phyloP scores from a whole-genome alignment of 2,113 vertebrate species.

The Petromus typicus region DNA sequence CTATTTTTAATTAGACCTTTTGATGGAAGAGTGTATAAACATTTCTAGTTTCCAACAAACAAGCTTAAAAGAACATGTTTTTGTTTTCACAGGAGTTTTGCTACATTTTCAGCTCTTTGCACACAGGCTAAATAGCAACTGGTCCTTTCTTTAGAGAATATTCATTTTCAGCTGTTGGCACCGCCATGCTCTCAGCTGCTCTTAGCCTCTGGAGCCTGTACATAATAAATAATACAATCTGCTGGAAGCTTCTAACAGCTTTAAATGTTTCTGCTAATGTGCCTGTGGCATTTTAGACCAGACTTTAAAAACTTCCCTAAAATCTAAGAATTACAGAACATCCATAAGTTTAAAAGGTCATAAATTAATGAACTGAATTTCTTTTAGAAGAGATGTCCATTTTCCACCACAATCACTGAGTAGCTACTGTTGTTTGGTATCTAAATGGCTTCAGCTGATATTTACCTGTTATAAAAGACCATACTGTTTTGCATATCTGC shows the following conservation, averaged over 20 bases:
- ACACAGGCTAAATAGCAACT: slow-evolving; percentile 61
- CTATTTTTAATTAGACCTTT: slow-evolving; percentile 49
- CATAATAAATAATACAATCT: slow-evolving; percentile 74
- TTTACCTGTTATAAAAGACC: slow-evolving; percentile 3
- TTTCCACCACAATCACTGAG: slow-evolving; percentile 21
- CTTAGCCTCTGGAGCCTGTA: slow-evolving; percentile 52
- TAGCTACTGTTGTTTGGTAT: background rate
- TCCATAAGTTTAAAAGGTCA: slow-evolving; percentile 58
- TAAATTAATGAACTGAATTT: slow-evolving; percentile 71
- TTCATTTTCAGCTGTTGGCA: slow-evolving; percentile 57
- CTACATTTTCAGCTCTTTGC: slow-evolving; percentile 51
- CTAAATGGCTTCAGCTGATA: background rate
- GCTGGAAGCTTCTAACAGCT: slow-evolving; percentile 49
- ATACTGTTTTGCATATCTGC: background rate
- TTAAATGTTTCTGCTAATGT: slow-evolving; percentile 72
- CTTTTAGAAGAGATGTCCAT: slow-evolving; percentile 25
- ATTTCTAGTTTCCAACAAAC: slow-evolving; percentile 10
- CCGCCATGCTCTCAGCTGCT: slow-evolving; percentile 55
- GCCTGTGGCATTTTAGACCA: slow-evolving; percentile 67
- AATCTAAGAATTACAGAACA: slow-evolving; percentile 66
- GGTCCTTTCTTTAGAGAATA: slow-evolving; percentile 68
- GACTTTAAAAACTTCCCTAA: slow-evolving; percentile 69
- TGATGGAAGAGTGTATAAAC: background rate
- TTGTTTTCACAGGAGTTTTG: background rate
- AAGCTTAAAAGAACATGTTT: background rate